phyloP scores from a whole-genome alignment of 1,140 invertebrate species.

The Sitodiplosis mosellana region DNA sequence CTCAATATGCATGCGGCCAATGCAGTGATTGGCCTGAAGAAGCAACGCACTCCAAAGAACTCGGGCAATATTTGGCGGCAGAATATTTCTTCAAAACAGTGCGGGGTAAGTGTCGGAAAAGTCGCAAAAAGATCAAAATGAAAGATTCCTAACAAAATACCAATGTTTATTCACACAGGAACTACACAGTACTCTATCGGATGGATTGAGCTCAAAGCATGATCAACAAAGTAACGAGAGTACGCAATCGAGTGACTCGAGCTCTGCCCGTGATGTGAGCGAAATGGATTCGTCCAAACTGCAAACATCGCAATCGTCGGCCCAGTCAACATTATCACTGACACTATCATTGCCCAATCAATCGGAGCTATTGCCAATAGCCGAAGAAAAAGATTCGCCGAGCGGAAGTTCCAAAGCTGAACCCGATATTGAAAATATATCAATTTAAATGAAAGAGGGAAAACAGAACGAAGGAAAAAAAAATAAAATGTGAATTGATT shows the following conservation, averaged over 20 bases:
- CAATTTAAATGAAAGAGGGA: too few species aligned
- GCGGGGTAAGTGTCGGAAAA: background rate
- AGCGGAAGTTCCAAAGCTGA: conserved; percentile 23
- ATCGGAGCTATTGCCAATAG: conserved; percentile 43
- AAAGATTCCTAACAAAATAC: background rate
- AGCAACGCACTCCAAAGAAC: background rate
- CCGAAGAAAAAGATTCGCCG: conserved; percentile 69
- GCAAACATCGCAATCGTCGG: background rate
- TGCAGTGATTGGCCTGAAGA: background rate
- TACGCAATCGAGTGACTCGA: background rate
- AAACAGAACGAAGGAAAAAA: too few species aligned
- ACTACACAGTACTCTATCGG: background rate
- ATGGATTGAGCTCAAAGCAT: background rate
- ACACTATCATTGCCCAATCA: conserved; percentile 26
- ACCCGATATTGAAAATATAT: too few species aligned
- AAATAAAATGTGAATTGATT: too few species aligned
- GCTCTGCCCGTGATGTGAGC: background rate
- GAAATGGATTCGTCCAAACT: background rate
- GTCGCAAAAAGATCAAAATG: background rate
- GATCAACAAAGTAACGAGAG: background rate
- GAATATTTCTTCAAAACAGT: background rate
- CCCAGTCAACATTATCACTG: conserved; percentile 4
- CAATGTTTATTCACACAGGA: background rate
- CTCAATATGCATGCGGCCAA: conserved; percentile 21
- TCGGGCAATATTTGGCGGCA: background rate